phyloP scores from a whole-genome alignment of 2,888 invertebrate species.

The Callyntrura guangdongensis region DNA sequence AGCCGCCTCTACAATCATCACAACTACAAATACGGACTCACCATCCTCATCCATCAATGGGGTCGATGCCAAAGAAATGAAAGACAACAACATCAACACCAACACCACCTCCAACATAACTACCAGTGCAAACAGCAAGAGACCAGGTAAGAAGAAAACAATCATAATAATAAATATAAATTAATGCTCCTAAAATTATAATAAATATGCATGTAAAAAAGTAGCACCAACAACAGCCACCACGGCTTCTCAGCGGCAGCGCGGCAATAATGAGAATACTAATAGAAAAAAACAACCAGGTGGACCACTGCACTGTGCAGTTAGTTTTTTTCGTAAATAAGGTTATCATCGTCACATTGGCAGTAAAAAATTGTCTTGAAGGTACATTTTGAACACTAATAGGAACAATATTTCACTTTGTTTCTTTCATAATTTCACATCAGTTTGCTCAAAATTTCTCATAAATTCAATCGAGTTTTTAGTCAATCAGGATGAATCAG shows the following conservation, averaged over 20 bases:
- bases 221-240: slow-evolving; percentile 20
- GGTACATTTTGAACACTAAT: neutral
- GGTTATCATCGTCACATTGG: neutral
- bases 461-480: slow-evolving; percentile 13
- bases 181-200: slow-evolving; percentile 24
- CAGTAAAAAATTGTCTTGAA: neutral
- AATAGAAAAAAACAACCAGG: slow-evolving; percentile 22
- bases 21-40: slow-evolving; percentile 75
- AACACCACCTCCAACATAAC: slow-evolving; percentile 51
- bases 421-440: slow-evolving; percentile 23
- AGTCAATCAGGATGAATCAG: slow-evolving; percentile 1
- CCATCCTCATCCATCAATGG: slow-evolving; percentile 84
- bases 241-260: neutral
- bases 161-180: neutral
- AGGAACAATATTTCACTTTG: slow-evolving; percentile 19
- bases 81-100: slow-evolving; percentile 81
- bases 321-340: neutral
- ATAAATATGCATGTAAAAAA: slow-evolving; percentile 41
- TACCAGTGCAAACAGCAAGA: slow-evolving; percentile 77
- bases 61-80: slow-evolving; percentile 84
- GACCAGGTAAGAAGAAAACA: slow-evolving; percentile 71
- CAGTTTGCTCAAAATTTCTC: slow-evolving; percentile 18
- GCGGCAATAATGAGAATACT: neutral
- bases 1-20: slow-evolving; percentile 80
- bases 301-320: neutral